Conservation (phyloP, 2,888 invertebrate species). For the Cynaeus angustus region DNA sequence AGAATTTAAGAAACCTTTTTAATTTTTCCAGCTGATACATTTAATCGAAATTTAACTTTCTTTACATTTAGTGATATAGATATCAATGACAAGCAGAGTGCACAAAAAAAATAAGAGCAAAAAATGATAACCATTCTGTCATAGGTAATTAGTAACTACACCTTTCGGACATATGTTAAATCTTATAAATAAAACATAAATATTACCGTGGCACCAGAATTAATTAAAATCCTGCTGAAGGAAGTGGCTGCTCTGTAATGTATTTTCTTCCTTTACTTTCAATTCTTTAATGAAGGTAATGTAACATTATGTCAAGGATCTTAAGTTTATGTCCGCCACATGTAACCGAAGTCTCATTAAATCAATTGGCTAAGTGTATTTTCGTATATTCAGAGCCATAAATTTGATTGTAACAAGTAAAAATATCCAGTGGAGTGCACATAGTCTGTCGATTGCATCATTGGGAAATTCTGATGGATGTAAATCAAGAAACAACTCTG, state of each 20-base stretch:
- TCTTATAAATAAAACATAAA: constrained; percentile 45
- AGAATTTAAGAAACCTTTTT: too few relatives aligned
- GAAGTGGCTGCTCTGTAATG: constrained; percentile 38
- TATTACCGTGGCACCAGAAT: constrained; percentile 23
- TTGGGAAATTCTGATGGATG: constrained; percentile 10
- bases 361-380: background rate
- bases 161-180: constrained; percentile 43
- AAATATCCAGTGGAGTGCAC: background rate
- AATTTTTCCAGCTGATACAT: too few relatives aligned
- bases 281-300: constrained; percentile 41
- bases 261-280: constrained; percentile 35
- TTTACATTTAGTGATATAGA: constrained; percentile 17
- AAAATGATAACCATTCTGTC: constrained; percentile 33
- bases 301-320: constrained; percentile 43
- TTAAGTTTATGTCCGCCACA: constrained; percentile 44
- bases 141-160: constrained; percentile 37
- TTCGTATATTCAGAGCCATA: background rate
- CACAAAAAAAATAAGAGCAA: constrained; percentile 22
- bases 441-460: background rate
- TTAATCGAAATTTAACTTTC: background rate
- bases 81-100: constrained; percentile 19
- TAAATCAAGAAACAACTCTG: constrained; percentile 5
- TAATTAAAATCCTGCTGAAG: constrained; percentile 43
- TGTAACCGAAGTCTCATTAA: constrained; percentile 31
- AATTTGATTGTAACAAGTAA: background rate